A percentile compares a stretch with the other conserved stretches of the same genome.
Evolutionary conservation across 2,888 invertebrate species (phyloP).

Genomic region (Gryllus longicercus): DNA sequence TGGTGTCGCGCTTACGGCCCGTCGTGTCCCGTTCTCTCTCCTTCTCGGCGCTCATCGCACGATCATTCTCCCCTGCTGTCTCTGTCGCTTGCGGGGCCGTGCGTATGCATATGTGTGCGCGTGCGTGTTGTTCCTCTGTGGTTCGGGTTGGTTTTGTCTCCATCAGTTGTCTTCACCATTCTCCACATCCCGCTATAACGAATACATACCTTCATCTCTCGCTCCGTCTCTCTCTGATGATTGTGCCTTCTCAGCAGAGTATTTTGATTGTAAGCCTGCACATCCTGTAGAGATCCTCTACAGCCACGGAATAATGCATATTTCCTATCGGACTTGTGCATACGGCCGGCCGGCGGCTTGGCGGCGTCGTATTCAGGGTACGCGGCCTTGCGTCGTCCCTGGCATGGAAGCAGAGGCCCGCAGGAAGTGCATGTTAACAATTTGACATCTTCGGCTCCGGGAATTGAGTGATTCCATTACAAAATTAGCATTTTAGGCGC

Average conservation of each 20-base stretch:
- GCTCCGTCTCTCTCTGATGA: too few species aligned
- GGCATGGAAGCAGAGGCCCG: background rate
- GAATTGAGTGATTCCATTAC: background rate
- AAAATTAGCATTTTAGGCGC: background rate
- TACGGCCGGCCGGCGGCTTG: background rate
- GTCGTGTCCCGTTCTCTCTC: background rate
- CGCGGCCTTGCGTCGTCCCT: background rate
- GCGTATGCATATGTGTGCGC: too few species aligned
- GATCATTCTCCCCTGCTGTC: too few species aligned
- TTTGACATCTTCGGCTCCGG: slow-evolving; percentile 17
- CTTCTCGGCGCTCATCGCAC: background rate
- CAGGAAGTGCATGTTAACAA: background rate
- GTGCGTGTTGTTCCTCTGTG: too few species aligned
- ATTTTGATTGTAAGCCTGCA: background rate
- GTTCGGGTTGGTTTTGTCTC: too few species aligned
- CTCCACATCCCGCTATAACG: too few species aligned
- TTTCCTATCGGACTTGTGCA: background rate
- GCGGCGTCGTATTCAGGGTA: background rate
- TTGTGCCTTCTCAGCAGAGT: background rate
- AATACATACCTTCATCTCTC: too few species aligned
- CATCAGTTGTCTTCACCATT: too few species aligned
- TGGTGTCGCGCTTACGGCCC: background rate
- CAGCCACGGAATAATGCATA: background rate
- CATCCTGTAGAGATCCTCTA: background rate
- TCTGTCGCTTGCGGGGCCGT: too few species aligned